A percentile compares a stretch with the other conserved stretches of the same genome.
phyloP scores from a whole-genome alignment of 2,888 invertebrate species.

The Emesis furor region DNA sequence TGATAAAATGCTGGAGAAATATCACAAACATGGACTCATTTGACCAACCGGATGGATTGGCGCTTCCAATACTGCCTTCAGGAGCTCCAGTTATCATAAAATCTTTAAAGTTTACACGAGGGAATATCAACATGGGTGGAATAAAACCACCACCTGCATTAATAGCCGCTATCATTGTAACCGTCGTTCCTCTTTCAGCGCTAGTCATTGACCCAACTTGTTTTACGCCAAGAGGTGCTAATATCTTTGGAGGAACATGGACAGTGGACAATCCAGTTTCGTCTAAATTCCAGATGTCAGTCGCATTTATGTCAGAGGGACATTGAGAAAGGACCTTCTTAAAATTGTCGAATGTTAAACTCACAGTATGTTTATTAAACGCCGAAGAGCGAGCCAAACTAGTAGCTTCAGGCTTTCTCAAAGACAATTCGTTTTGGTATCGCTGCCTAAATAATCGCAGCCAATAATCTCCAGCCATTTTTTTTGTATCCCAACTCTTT shows the following conservation, averaged over 20 bases:
- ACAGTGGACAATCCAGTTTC: constrained; percentile 77
- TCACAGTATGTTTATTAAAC: constrained; percentile 73
- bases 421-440: constrained; percentile 52
- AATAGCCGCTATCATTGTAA: neutral
- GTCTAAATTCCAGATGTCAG: constrained; percentile 75
- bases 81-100: constrained; percentile 63
- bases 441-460: constrained; percentile 49
- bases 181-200: constrained; percentile 37
- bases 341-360: constrained; percentile 70
- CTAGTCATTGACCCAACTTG: constrained; percentile 72
- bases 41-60: constrained; percentile 70
- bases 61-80: constrained; percentile 58
- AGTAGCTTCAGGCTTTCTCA: constrained; percentile 75
- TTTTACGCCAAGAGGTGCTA: constrained; percentile 74
- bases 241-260: constrained; percentile 75
- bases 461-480: constrained; percentile 58
- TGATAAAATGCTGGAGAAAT: constrained; percentile 76
- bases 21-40: constrained; percentile 62
- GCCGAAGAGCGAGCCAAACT: constrained; percentile 72
- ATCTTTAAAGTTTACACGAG: constrained; percentile 62
- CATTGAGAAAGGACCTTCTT: constrained; percentile 65
- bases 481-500: constrained; percentile 51
- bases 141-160: constrained; percentile 63
- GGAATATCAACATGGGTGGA: constrained; percentile 66
- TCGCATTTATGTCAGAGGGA: constrained; percentile 58